A percentile compares a stretch with the other conserved stretches of the same genome.
These are phyloP conservation scores for Tyto alba DNA, from an alignment of 2,113 vertebrate species.

Conservation along the genomic window DNA sequence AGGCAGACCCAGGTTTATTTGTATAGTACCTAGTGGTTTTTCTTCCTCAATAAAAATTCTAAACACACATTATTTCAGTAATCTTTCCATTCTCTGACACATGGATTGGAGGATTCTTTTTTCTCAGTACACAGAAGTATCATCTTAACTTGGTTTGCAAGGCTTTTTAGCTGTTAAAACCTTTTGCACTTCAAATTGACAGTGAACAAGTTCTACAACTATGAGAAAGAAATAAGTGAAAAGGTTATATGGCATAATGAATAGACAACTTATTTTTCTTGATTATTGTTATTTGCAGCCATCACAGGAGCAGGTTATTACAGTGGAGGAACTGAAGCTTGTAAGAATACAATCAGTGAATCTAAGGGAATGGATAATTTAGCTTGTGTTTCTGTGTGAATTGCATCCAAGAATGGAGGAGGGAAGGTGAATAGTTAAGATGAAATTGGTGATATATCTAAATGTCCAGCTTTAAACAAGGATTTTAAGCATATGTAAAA, in stretches of 20 bases:
- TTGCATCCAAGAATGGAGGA: background rate
- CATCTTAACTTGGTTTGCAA: background rate
- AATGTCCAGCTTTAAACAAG: background rate
- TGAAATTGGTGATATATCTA: background rate
- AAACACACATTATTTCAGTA: background rate
- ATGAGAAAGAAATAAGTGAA: background rate
- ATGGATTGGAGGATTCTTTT: background rate
- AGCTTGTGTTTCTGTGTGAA: background rate
- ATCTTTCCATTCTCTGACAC: background rate
- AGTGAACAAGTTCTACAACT: background rate
- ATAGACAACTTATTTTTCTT: background rate
- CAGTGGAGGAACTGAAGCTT: background rate
- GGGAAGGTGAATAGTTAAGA: background rate
- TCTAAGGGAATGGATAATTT: background rate
- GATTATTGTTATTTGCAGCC: background rate
- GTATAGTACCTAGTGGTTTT: background rate
- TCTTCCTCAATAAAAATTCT: background rate
- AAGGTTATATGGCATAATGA: background rate
- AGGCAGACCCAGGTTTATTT: background rate
- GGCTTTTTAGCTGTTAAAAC: background rate
- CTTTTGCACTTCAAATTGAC: background rate
- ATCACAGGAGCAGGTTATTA: background rate
- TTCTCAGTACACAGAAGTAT: background rate
- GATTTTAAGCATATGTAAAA: background rate
- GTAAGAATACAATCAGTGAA: background rate